Base-by-base conservation (phyloP, 2,888 invertebrate genomes). In the Molorchus minor region DNA sequence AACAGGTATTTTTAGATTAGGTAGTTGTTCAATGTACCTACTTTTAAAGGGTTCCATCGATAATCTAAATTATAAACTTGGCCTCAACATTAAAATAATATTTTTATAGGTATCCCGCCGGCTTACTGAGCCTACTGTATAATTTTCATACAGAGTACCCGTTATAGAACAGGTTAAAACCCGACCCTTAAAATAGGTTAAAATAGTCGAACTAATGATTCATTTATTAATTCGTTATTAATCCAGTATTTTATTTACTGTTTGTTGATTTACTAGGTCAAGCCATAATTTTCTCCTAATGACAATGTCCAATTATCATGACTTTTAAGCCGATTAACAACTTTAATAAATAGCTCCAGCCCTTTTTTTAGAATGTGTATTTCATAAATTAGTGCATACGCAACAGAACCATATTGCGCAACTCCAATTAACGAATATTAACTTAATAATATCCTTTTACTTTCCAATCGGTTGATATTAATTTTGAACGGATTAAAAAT, bases 401-500 rank as follows among this genome's bases (percentile, higher is more conserved):
- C 8, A 25, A 17, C 16, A 25, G 16, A 13, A 15, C 13, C 25
- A 12, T 15, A 44, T 38, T 49, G 10, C 8, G 49, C 2, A 38
- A 38, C 16, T 1, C 33, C 36, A 38, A 49, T 49, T 49, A 29
- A 38, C 38, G 4, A 25, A 16, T 49, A 38, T 38, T 36, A 21
- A 12, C 3, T 25, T 29, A 49, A 25, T 15, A n/a, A 10, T 38
- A 15, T 36, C 49, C 49, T 49, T 36, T 49, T 38, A 49, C 49
- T 49, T 49, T 49, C 46, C 36, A 49, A 8, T 49, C 10, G 13
- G 3, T 12, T 30, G 13, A 25, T 49, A 36, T 49, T 38, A 25
- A 38, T 49, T 49, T 40, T 49, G 33, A 49, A 17, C 15, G 15
- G n/a, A n/a, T n/a, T n/a, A n/a, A n/a, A n/a, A n/a, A n/a, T n/a